Base-by-base conservation (phyloP, 2,888 invertebrate species). In the Myathropa florea region DNA sequence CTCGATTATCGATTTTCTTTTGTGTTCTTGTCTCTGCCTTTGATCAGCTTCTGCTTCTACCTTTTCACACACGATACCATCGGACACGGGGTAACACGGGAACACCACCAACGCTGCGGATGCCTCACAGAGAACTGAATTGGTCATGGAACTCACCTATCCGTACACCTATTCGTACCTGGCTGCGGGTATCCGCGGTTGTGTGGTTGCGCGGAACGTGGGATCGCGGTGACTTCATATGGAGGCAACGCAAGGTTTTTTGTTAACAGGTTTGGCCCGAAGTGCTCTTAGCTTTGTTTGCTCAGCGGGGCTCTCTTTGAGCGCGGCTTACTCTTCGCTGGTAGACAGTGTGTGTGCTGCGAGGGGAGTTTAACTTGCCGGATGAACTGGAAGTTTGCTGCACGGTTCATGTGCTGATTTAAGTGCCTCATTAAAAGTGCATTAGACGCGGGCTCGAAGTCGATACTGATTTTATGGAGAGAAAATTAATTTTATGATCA, bases 141-240 rank as follows among this genome's bases (percentile, higher is more conserved):
- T 71, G 67, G 60, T 79, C 83, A 30, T 36, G 70, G 46, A 71
- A 60, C 83, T 83, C 57, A 79, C 73, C 68, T 67, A 57, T 73
- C 67, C 28, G 57, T 18, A 7, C n/a, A 59, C 24, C 57, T 57
- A 12, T 21, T 79, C 57, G 73, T 77, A 77, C 72, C 46, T 76
- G 80, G 65, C 61, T 7, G 21, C 33, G 28, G 28, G 75, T 36
- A 28, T 63, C 30, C 24, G 64, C 28, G 36, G 36, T 26, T 28
- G 57, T 84, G 63, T 24, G 73, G 57, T 59, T 83, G 65, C 36
- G 72, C 33, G 33, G 61, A 78, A 85, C 73, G 86, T 83, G 86
- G 75, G 78, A 78, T 82, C 64, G 65, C 73, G 78, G 83, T 83
- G 75, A 83, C 73, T 83, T 75, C 78, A 83, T 83, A 55, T 73